phyloP scores from a whole-genome alignment of 2,888 invertebrate species.

The Villa cingulata region DNA sequence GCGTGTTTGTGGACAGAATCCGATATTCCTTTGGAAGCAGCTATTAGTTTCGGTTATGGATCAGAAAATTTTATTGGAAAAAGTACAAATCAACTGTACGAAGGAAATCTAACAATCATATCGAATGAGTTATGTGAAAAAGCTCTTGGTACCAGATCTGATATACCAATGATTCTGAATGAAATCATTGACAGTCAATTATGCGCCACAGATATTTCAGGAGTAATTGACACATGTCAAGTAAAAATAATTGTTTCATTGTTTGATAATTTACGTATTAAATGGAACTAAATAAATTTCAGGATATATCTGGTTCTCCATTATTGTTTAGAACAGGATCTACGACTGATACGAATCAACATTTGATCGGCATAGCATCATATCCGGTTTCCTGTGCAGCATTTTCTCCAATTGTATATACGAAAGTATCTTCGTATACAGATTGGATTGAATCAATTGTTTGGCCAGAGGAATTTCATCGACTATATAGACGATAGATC shows the following conservation, averaged over 20 bases:
- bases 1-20: conserved; percentile 41
- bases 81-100: conserved; percentile 27
- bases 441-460: conserved; percentile 13
- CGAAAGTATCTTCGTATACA: conserved; percentile 10
- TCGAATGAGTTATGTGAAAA: conserved; percentile 25
- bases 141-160: conserved; percentile 16
- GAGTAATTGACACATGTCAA: conserved; percentile 2
- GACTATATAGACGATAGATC: too few species aligned
- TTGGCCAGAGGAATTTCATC: too few species aligned
- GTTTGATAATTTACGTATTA: background rate
- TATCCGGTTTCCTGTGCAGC: conserved; percentile 15
- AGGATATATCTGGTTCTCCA: conserved; percentile 19
- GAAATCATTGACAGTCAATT: conserved; percentile 29
- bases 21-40: conserved; percentile 31
- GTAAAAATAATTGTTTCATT: too few species aligned
- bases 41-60: conserved; percentile 51
- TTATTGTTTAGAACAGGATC: conserved; percentile 9
- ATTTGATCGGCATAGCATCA: conserved; percentile 16
- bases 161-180: background rate
- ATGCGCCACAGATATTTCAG: conserved; percentile 26
- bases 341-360: background rate
- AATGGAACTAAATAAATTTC: too few species aligned
- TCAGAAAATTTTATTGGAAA: conserved; percentile 35
- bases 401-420: conserved; percentile 12
- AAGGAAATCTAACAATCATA: conserved; percentile 27